These are phyloP conservation scores for Heteropelma amictum DNA, from an alignment of 2,888 invertebrate genomes.

Conservation along the genomic window DNA sequence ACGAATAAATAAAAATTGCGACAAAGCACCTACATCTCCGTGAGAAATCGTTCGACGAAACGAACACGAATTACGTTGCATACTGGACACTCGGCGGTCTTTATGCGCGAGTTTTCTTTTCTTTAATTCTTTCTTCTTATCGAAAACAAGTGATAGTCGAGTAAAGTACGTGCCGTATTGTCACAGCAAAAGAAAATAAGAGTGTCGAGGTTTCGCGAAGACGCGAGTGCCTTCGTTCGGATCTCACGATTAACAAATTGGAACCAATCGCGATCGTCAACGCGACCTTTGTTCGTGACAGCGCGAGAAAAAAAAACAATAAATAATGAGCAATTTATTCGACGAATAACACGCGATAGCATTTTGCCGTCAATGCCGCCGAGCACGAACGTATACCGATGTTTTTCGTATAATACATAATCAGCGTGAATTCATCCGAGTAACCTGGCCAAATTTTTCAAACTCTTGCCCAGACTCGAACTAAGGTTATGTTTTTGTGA, in stretches of 20 bases:
- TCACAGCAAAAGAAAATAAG: background rate
- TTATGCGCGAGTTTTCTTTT: no score
- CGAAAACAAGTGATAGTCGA: background rate
- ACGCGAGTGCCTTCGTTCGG: background rate
- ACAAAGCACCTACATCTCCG: no score
- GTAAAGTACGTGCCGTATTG: background rate
- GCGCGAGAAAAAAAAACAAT: slow-evolving; percentile 8
- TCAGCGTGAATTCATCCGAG: background rate
- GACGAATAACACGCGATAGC: slow-evolving; percentile 33
- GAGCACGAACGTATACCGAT: background rate
- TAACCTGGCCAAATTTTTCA: no score
- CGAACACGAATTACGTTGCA: no score
- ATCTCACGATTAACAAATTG: slow-evolving; percentile 39
- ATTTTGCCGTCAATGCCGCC: slow-evolving; percentile 10
- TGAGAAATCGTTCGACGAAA: no score
- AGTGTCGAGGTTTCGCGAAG: background rate
- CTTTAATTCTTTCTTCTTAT: no score
- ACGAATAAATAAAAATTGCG: no score
- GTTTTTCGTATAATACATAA: background rate
- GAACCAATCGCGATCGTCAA: slow-evolving; percentile 39
- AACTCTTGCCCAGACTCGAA: no score
- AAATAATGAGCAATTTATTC: slow-evolving; percentile 10
- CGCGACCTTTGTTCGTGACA: slow-evolving; percentile 38
- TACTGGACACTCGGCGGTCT: no score
- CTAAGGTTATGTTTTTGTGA: no score